phyloP scores from a whole-genome alignment of 92 coral and sea anemone species.

The Epizoanthus scotinus region DNA sequence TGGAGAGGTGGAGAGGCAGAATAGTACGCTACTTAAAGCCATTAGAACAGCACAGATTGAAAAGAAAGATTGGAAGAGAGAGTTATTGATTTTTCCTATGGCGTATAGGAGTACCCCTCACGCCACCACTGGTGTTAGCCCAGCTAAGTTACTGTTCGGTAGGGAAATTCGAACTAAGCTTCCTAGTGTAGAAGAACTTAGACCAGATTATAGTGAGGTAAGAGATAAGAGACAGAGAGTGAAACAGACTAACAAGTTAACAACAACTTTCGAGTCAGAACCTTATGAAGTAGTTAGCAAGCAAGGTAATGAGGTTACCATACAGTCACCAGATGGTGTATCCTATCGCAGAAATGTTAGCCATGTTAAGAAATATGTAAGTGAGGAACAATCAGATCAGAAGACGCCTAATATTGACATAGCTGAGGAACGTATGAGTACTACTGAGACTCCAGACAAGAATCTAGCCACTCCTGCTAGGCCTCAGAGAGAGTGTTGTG shows the following conservation, averaged over 20 bases:
- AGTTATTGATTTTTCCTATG: conserved; percentile 18
- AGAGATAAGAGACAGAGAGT: too few relatives aligned
- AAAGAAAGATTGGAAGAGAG: conserved; percentile 38
- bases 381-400: conserved; percentile 19
- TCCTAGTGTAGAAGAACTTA: conserved; percentile 37
- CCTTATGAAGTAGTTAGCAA: conserved; percentile 28
- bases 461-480: background rate
- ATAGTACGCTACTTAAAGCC: conserved; percentile 34
- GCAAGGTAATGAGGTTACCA: conserved; percentile 13
- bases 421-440: background rate
- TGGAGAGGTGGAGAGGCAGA: conserved; percentile 52
- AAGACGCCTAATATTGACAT: background rate
- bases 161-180: conserved; percentile 48
- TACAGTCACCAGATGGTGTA: conserved; percentile 27
- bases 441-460: background rate
- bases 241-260: conserved; percentile 20
- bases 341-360: conserved; percentile 21
- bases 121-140: conserved; percentile 47
- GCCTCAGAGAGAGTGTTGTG: conserved; percentile 23
- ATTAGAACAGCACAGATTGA: conserved; percentile 46
- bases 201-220: conserved; percentile 34
- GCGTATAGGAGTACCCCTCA: conserved; percentile 40
- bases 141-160: too few relatives aligned
- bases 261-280: conserved; percentile 16
- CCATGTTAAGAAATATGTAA: conserved; percentile 19